A percentile compares a stretch with the other conserved stretches of the same genome.
These are phyloP conservation scores for Tapera naevia DNA, from an alignment of 2,797 vertebrate genomes.

Conservation along the genomic window DNA sequence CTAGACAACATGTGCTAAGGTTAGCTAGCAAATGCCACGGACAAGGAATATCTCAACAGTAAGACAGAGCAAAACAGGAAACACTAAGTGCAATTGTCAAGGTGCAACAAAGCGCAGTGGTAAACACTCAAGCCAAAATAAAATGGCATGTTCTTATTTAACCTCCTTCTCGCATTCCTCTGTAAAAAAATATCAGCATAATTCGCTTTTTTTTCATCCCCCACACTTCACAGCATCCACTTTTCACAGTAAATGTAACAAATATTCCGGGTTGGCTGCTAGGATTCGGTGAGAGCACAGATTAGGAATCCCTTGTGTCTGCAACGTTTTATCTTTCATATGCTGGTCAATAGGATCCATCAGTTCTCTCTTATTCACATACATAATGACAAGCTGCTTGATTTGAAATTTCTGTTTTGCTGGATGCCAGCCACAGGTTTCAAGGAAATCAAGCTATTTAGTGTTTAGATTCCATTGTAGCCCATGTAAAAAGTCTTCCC, in stretches of 20 bases:
- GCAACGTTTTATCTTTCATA: background rate
- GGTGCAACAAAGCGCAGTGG: background rate
- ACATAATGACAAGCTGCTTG: background rate
- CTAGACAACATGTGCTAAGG: background rate
- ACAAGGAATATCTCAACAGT: background rate
- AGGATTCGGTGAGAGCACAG: background rate
- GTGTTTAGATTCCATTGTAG: background rate
- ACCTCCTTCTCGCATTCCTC: background rate
- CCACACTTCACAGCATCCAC: background rate
- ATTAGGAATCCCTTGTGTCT: background rate
- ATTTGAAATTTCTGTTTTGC: background rate
- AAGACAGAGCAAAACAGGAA: slow-evolving; percentile 4
- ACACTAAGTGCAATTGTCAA: background rate
- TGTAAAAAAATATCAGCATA: background rate
- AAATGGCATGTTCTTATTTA: background rate
- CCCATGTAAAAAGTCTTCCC: background rate
- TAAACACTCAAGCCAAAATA: background rate
- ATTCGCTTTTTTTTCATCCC: background rate
- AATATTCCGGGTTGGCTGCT: background rate
- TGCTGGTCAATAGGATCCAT: background rate
- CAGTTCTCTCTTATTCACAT: background rate
- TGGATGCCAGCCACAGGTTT: background rate
- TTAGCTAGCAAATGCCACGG: background rate
- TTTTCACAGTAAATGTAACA: background rate
- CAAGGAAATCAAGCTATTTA: background rate